phyloP scores from a whole-genome alignment of 2,797 vertebrate species.

The Scolopax rusticola region DNA sequence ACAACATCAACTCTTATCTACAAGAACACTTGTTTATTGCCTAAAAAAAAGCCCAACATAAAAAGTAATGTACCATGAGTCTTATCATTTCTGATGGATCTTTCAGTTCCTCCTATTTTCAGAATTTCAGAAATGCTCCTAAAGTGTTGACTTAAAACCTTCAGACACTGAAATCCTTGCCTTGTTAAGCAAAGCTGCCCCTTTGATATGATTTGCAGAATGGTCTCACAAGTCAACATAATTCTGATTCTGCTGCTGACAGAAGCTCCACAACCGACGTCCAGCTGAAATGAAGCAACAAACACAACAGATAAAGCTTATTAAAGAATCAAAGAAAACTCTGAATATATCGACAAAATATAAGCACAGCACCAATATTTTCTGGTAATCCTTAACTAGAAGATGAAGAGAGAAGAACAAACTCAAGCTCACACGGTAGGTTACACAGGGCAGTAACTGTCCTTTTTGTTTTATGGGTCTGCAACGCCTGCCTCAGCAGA shows the following conservation, averaged over 20 bases:
- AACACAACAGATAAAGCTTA: not conserved
- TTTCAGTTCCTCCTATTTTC: not conserved
- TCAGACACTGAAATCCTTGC: not conserved
- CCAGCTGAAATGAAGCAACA: not conserved
- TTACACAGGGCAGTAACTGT: not conserved
- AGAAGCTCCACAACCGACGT: not conserved
- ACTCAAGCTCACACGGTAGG: not conserved
- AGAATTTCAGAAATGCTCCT: not conserved
- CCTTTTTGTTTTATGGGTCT: conserved; percentile 4
- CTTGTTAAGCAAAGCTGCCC: not conserved
- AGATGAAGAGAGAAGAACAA: not conserved
- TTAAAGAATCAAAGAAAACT: conserved; percentile 8
- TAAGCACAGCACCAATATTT: not conserved
- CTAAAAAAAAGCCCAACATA: not conserved
- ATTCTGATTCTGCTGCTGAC: not conserved
- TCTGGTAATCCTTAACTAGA: not conserved
- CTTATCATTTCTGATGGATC: not conserved
- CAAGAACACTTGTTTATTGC: not conserved
- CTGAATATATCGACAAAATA: not conserved
- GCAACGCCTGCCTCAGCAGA: not conserved
- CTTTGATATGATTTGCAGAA: conserved; percentile 33
- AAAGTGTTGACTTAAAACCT: not conserved
- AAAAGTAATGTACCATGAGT: not conserved
- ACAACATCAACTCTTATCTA: not conserved
- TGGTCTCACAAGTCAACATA: not conserved